phyloP scores from a whole-genome alignment of 2,113 vertebrate genomes.

The Hyla sarda region DNA sequence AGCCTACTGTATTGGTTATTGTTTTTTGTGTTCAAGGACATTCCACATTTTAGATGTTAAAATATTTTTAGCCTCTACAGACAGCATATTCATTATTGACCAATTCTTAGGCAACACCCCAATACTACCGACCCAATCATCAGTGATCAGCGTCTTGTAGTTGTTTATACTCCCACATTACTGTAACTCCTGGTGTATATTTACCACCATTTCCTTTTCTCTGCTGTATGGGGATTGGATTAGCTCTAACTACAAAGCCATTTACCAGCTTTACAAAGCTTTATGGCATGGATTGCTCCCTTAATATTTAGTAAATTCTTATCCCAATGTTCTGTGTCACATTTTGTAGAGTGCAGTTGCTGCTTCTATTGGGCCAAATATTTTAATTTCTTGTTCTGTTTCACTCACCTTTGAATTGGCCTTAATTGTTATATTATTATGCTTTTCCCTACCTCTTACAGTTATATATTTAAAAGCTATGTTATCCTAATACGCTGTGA shows the following conservation, averaged over 20 bases:
- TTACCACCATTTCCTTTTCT: too few relatives aligned
- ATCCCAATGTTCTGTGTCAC: not conserved
- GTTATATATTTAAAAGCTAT: not conserved
- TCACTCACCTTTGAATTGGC: not conserved
- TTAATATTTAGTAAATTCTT: not conserved
- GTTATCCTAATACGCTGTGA: constrained; percentile 20
- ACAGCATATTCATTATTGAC: not conserved
- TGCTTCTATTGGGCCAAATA: not conserved
- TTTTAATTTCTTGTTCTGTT: not conserved
- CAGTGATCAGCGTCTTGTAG: too few relatives aligned
- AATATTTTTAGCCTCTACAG: not conserved
- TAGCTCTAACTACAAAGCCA: too few relatives aligned
- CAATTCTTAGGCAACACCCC: not conserved
- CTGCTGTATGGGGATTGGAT: too few relatives aligned
- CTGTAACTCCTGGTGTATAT: not conserved
- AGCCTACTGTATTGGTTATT: too few relatives aligned
- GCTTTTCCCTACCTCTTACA: not conserved
- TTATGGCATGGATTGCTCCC: too few relatives aligned
- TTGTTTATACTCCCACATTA: not conserved
- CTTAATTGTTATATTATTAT: not conserved
- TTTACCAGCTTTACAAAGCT: not conserved
- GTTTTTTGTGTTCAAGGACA: too few relatives aligned
- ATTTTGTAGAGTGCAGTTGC: too few relatives aligned
- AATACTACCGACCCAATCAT: too few relatives aligned
- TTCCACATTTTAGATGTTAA: too few relatives aligned